Conservation (phyloP, 2,888 invertebrate species). For the Ornithoptera alexandrae region DNA sequence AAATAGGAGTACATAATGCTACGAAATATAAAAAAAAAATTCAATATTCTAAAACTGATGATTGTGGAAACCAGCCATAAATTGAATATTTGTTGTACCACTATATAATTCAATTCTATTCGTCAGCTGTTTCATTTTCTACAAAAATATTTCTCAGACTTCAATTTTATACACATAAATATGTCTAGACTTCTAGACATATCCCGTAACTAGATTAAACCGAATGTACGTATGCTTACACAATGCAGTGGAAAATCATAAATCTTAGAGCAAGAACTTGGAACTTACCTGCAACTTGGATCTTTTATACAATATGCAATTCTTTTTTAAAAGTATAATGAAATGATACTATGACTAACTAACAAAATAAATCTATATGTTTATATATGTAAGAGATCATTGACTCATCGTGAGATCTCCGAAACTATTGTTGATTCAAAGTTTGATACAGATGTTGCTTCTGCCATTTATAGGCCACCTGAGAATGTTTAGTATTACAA, state of each 20-base stretch:
- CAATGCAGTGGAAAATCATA: conserved; percentile 5
- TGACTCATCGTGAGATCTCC: too few species aligned
- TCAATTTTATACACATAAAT: conserved; percentile 6
- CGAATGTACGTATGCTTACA: background rate
- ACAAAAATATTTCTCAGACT: conserved; percentile 6
- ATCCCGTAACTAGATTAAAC: conserved; percentile 12
- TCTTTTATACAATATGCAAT: background rate
- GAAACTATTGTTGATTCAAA: too few species aligned
- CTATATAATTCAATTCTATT: background rate
- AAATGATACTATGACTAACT: background rate
- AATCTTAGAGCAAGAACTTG: background rate
- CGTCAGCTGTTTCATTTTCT: background rate
- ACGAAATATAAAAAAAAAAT: too few species aligned
- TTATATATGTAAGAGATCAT: background rate
- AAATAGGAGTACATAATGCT: too few species aligned
- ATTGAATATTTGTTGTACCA: background rate
- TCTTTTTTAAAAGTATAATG: background rate
- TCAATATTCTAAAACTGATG: too few species aligned
- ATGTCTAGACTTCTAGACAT: conserved; percentile 25
- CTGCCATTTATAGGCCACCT: too few species aligned
- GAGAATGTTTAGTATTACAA: too few species aligned
- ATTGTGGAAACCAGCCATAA: background rate
- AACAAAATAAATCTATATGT: background rate
- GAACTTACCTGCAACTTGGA: background rate
- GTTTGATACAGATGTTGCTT: too few species aligned